Conservation (phyloP, 2,797 vertebrate genomes). For the Mustela erminea region DNA sequence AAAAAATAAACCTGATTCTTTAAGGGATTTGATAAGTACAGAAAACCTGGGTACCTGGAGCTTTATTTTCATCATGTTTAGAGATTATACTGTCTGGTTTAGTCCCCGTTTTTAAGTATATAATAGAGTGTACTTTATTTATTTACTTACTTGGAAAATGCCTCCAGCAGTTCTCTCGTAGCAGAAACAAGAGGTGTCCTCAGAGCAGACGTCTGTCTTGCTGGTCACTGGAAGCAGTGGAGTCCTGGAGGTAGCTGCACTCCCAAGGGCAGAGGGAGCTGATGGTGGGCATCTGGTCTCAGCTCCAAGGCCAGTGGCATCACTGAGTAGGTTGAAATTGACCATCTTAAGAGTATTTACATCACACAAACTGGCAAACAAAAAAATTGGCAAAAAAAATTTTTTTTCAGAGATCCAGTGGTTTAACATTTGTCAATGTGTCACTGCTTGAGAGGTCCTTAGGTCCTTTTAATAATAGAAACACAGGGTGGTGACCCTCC, state of each 20-base stretch:
- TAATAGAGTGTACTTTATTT: background rate
- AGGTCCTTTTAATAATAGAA: background rate
- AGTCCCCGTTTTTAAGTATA: background rate
- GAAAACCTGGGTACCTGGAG: background rate
- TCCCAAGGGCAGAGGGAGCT: no score
- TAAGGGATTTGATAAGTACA: background rate
- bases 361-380: background rate
- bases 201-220: background rate
- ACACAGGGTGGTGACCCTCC: background rate
- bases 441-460: background rate
- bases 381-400: background rate
- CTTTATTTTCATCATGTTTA: background rate
- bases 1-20: background rate
- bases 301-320: no score
- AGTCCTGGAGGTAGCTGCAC: background rate
- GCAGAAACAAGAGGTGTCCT: background rate
- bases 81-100: background rate
- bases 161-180: background rate
- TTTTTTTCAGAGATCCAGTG: background rate
- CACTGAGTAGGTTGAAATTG: background rate
- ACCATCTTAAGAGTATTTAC: background rate
- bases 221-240: background rate
- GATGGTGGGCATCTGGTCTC: rapidly evolving
- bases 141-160: constrained; percentile 25
- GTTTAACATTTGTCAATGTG: background rate